A percentile compares a stretch with the other conserved stretches of the same genome.
These are phyloP conservation scores for Bombus balteatus DNA, from an alignment of 1,140 invertebrate species.

Conservation along the genomic window DNA sequence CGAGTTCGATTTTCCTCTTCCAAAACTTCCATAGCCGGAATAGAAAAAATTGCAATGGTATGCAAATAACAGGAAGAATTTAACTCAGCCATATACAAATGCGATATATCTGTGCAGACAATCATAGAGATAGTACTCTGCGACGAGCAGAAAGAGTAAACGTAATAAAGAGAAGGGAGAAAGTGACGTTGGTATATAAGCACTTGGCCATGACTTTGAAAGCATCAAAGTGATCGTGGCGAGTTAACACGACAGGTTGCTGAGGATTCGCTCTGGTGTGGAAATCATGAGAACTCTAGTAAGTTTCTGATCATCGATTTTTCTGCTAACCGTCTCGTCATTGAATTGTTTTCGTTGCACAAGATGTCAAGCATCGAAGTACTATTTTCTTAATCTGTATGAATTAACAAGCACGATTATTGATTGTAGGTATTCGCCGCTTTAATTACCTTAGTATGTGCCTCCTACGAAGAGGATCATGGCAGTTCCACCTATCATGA, in stretches of 20 bases:
- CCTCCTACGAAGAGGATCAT: constrained; percentile 73
- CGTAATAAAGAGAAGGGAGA: constrained; percentile 79
- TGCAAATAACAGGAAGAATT: constrained; percentile 4
- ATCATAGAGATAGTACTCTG: constrained; percentile 14
- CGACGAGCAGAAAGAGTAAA: constrained; percentile 42
- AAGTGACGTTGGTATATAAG: constrained; percentile 81
- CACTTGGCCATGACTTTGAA: constrained; percentile 82
- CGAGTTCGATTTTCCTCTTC: not conserved
- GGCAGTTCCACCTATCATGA: constrained; percentile 76
- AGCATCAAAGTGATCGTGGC: constrained; percentile 71
- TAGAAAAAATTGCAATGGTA: not conserved
- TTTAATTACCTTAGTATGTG: constrained; percentile 64
- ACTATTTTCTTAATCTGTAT: not conserved
- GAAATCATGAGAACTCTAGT: constrained; percentile 75
- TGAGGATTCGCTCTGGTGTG: constrained; percentile 32
- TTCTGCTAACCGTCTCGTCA: not conserved
- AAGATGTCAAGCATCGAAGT: not conserved
- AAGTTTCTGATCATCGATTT: constrained; percentile 62
- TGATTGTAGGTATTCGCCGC: constrained; percentile 68
- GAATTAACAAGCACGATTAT: not conserved
- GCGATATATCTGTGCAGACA: constrained; percentile 22
- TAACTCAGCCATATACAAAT: not conserved
- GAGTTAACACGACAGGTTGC: constrained; percentile 39
- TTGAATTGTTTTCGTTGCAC: not conserved
- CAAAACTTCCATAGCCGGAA: not conserved